Conservation (phyloP, 2,888 invertebrate genomes). For the Chrysolina oricalcia region DNA sequence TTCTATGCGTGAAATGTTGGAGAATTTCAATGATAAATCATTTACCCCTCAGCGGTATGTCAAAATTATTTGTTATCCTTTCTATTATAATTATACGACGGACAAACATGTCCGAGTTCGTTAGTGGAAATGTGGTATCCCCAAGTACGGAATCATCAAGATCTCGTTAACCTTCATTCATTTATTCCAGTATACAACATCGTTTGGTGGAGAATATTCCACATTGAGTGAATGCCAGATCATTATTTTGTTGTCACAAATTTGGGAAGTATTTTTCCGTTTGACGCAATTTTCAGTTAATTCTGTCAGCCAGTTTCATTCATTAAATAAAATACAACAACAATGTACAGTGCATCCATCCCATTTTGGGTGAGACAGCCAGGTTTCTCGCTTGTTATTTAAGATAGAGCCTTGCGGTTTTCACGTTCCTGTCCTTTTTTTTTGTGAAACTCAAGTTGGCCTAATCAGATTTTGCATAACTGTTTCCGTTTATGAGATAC, state of each 20-base stretch:
- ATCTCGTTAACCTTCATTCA: constrained; percentile 22
- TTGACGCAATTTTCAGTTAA: too few species aligned
- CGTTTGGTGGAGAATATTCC: neutral
- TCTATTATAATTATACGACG: constrained; percentile 11
- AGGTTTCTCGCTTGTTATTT: too few species aligned
- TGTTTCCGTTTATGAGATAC: too few species aligned
- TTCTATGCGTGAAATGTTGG: neutral
- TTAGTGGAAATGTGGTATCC: constrained; percentile 9
- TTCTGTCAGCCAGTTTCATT: too few species aligned
- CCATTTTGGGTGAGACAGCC: too few species aligned
- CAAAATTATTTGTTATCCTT: constrained; percentile 24
- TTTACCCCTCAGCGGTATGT: constrained; percentile 6
- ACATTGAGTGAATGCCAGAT: neutral
- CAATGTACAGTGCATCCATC: too few species aligned
- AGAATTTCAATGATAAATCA: neutral
- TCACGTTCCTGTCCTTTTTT: too few species aligned
- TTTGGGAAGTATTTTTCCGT: too few species aligned
- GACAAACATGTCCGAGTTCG: neutral
- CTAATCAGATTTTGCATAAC: too few species aligned
- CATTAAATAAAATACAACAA: too few species aligned
- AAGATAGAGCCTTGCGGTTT: too few species aligned
- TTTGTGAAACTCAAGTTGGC: too few species aligned
- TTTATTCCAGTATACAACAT: neutral
- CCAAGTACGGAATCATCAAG: constrained; percentile 24
- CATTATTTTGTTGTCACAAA: neutral